A percentile compares a stretch with the other conserved stretches of the same genome.
These are phyloP conservation scores for Gouania willdenowi DNA, from an alignment of 2,797 vertebrate species.

Conservation along the genomic window DNA sequence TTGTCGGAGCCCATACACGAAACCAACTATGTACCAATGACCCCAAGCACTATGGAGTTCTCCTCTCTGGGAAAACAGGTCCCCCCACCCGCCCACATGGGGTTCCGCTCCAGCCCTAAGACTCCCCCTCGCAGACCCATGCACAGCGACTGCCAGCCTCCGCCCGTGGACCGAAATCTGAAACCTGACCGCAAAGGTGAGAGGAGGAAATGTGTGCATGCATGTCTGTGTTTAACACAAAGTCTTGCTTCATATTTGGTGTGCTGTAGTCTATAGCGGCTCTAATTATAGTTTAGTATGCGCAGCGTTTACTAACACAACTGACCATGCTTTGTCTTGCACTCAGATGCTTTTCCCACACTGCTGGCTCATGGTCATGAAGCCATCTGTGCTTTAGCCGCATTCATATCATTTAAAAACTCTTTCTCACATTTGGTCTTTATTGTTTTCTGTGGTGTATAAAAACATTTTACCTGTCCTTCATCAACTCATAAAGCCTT, in stretches of 20 bases:
- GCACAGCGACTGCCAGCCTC: constrained; percentile 89
- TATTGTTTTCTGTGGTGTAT: constrained; percentile 10
- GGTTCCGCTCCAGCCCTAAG: constrained; percentile 96
- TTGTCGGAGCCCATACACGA: constrained; percentile 89
- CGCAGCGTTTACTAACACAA: constrained; percentile 26
- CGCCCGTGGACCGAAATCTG: constrained; percentile 95
- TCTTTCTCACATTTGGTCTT: constrained; percentile 1
- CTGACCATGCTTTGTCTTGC: constrained; percentile 28
- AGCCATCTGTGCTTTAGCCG: constrained; percentile 11
- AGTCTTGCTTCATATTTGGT: constrained; percentile 10
- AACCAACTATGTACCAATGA: constrained; percentile 98
- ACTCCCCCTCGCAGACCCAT: constrained; percentile 91
- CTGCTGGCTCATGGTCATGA: constrained; percentile 60
- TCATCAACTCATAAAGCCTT: constrained; percentile 22
- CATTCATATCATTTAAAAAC: constrained; percentile 2
- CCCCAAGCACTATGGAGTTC: constrained; percentile 93
- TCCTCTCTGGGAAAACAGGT: constrained; percentile 96
- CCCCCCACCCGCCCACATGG: constrained; percentile 97
- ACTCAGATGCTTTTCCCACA: constrained; percentile 25
- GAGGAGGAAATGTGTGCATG: too few relatives aligned
- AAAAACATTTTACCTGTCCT: constrained; percentile 4
- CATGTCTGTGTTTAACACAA: neutral
- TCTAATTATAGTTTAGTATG: constrained; percentile 17
- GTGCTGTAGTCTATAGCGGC: constrained; percentile 14
- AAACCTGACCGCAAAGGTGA: constrained; percentile 99